These are phyloP conservation scores for Petrocephalus zakoni DNA, from an alignment of 2,113 vertebrate genomes.

Conservation along the genomic window DNA sequence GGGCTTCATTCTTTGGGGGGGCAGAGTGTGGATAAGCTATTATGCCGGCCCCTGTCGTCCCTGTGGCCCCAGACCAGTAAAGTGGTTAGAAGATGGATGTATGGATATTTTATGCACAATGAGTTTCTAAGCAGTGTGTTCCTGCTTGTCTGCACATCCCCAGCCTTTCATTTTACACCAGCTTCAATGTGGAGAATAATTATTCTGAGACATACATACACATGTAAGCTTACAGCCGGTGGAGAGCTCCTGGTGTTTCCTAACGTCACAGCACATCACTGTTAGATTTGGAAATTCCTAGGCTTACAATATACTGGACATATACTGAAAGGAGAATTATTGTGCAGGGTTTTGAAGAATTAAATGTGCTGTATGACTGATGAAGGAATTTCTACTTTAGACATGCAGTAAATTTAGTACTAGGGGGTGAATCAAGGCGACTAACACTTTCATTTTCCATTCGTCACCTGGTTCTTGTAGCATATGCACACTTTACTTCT, in stretches of 20 bases:
- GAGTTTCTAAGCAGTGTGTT: background rate
- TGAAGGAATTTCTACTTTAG: background rate
- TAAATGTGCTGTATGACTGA: background rate
- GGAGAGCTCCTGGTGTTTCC: background rate
- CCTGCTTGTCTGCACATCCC: background rate
- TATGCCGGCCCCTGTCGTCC: too few species aligned
- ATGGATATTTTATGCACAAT: background rate
- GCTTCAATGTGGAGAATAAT: background rate
- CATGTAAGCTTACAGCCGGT: background rate
- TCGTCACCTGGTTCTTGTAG: background rate
- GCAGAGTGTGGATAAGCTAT: background rate
- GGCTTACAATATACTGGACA: background rate
- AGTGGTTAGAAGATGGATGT: background rate
- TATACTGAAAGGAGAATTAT: background rate
- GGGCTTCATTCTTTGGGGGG: background rate
- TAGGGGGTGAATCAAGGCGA: background rate
- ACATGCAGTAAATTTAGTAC: background rate
- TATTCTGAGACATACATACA: background rate
- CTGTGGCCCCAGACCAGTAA: background rate
- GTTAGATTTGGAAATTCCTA: background rate
- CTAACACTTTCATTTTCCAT: background rate
- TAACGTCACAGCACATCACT: background rate
- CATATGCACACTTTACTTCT: background rate
- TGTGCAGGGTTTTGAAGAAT: background rate
- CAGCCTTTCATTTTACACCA: background rate